These are phyloP conservation scores for Drosophila multiciliata DNA, from an alignment of 2,888 invertebrate species.

Conservation along the genomic window DNA sequence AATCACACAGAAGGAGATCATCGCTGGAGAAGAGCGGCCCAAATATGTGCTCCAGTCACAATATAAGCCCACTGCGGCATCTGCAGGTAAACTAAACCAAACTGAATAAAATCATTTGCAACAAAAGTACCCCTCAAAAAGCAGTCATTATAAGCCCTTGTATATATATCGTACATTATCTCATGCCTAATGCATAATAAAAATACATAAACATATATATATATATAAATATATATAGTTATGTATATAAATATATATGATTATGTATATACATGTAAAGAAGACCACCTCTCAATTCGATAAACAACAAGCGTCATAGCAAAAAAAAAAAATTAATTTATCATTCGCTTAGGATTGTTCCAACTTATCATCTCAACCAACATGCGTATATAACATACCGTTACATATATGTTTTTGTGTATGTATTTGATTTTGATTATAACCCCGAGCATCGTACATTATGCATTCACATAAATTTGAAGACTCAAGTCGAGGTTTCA, in stretches of 20 bases:
- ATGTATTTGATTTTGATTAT: neutral
- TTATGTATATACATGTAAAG: neutral
- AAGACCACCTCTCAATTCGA: slow-evolving; percentile 9
- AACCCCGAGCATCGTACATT: slow-evolving; percentile 18
- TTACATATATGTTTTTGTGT: neutral
- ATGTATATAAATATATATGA: neutral
- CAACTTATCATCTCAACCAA: slow-evolving; percentile 11
- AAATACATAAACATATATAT: neutral
- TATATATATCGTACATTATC: slow-evolving; percentile 28
- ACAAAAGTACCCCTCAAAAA: neutral
- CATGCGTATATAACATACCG: neutral
- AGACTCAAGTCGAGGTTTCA: neutral
- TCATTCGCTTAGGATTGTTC: slow-evolving; percentile 15
- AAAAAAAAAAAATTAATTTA: slow-evolving; percentile 26
- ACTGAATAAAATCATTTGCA: neutral
- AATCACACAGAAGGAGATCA: slow-evolving; percentile 87
- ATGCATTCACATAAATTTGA: slow-evolving; percentile 25
- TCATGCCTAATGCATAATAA: slow-evolving; percentile 9
- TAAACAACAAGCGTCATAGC: slow-evolving; percentile 18
- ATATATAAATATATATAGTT: neutral
- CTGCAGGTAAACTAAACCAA: slow-evolving; percentile 51
- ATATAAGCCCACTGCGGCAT: slow-evolving; percentile 77
- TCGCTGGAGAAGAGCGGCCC: slow-evolving; percentile 88
- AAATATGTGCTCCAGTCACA: slow-evolving; percentile 85
- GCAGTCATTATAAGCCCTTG: slow-evolving; percentile 10